Percentiles rank a stretch among this genome's conserved stretches.
These are phyloP conservation scores for Ectemnius continuus DNA, from an alignment of 2,888 invertebrate species.

Conservation along the genomic window DNA sequence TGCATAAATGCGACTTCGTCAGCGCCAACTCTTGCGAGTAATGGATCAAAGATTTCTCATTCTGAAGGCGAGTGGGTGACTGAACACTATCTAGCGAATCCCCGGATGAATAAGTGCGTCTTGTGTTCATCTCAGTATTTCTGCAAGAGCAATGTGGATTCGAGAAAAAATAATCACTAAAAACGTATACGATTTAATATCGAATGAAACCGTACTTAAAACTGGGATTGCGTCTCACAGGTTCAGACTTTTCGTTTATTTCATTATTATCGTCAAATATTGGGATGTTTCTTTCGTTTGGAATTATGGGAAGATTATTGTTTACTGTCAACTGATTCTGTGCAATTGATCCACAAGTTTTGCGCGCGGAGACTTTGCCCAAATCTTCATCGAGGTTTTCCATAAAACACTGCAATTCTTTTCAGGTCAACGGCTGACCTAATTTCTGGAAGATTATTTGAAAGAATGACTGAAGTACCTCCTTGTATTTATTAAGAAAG, in stretches of 20 bases:
- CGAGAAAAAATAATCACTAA: neutral
- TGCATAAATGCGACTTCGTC: conserved; percentile 66
- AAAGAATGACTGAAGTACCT: conserved; percentile 28
- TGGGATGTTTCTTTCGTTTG: conserved; percentile 65
- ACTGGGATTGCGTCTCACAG: conserved; percentile 32
- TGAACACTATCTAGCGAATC: conserved; percentile 51
- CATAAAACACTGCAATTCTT: conserved; percentile 2
- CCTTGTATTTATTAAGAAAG: conserved; percentile 53
- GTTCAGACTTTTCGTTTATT: conserved; percentile 50
- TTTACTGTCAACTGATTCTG: conserved; percentile 14
- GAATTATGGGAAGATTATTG: conserved; percentile 45
- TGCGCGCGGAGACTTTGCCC: conserved; percentile 1
- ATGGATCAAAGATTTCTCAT: conserved; percentile 34
- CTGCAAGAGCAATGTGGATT: neutral
- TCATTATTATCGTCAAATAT: conserved; percentile 58
- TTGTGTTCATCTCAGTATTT: conserved; percentile 67
- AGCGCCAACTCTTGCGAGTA: conserved; percentile 58
- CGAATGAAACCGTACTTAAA: conserved; percentile 44
- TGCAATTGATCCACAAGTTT: neutral
- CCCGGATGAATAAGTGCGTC: conserved; percentile 45
- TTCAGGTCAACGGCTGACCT: neutral
- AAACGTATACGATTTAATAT: no score
- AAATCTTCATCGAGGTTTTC: neutral
- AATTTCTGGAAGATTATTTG: no score
- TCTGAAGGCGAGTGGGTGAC: conserved; percentile 24